phyloP scores from a whole-genome alignment of 1,140 invertebrate species.

The Pseudomyrmex flavicornis region DNA sequence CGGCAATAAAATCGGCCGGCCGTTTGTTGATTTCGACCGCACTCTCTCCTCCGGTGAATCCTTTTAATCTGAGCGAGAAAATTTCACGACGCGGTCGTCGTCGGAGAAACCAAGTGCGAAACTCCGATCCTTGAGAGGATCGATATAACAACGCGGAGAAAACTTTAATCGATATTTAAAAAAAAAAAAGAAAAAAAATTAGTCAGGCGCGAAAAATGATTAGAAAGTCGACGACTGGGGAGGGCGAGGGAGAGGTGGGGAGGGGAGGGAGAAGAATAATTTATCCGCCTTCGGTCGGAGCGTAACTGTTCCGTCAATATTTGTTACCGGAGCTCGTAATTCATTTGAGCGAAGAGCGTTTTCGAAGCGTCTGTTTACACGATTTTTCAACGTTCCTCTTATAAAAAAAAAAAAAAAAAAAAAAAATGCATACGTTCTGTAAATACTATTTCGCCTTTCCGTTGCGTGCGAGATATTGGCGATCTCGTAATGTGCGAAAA shows the following conservation, averaged over 20 bases:
- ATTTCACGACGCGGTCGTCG: constrained; percentile 19
- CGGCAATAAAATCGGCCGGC: constrained; percentile 67
- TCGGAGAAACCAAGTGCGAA: no score
- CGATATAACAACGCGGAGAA: neutral
- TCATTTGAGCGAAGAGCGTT: constrained; percentile 30
- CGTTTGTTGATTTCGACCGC: constrained; percentile 4
- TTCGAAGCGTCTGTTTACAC: constrained; percentile 31
- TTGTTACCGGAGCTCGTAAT: constrained; percentile 44
- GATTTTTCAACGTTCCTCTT: constrained; percentile 16
- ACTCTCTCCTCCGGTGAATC: neutral
- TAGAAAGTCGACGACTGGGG: constrained; percentile 39
- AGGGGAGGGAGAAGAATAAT: constrained; percentile 22
- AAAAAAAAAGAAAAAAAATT: neutral
- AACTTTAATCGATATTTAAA: constrained; percentile 40
- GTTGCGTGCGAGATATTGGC: constrained; percentile 5
- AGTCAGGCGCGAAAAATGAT: constrained; percentile 38
- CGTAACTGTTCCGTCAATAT: constrained; percentile 43
- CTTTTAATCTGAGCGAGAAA: constrained; percentile 4
- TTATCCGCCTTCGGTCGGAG: constrained; percentile 2
- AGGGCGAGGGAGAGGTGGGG: no score
- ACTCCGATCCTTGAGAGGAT: no score
- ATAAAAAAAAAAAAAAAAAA: neutral
- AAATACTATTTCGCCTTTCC: neutral
- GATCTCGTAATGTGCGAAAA: constrained; percentile 12
- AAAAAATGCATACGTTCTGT: neutral